Conservation (phyloP, 2,888 invertebrate genomes). For the Noctuana brunneofusca region DNA sequence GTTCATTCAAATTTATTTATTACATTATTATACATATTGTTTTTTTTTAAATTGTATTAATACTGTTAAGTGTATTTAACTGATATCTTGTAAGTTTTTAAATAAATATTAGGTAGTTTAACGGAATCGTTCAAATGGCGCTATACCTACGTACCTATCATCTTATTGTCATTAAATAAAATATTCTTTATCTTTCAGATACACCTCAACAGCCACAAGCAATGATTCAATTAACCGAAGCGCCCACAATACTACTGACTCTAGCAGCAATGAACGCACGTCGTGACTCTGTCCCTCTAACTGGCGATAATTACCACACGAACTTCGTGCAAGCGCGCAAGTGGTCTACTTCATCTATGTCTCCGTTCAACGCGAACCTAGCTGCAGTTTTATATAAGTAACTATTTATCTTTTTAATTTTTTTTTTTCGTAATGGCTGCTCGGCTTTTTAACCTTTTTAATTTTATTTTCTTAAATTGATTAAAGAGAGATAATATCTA, state of each 20-base stretch:
- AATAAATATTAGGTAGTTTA: too few species aligned
- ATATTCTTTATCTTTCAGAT: slow-evolving; percentile 46
- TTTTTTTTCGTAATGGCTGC: too few species aligned
- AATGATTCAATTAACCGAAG: slow-evolving; percentile 86
- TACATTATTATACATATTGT: too few species aligned
- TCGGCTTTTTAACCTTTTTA: too few species aligned
- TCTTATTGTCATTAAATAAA: not conserved
- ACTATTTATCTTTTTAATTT: slow-evolving; percentile 44
- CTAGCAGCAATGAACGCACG: slow-evolving; percentile 85
- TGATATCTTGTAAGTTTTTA: too few species aligned
- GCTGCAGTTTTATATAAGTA: slow-evolving; percentile 89
- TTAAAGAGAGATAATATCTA: too few species aligned
- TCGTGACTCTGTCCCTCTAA: slow-evolving; percentile 83
- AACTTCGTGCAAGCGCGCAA: slow-evolving; percentile 73
- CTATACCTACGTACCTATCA: not conserved
- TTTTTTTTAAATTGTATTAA: too few species aligned
- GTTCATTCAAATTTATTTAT: too few species aligned
- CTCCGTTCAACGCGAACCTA: slow-evolving; percentile 89
- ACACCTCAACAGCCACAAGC: slow-evolving; percentile 81
- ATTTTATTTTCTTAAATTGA: too few species aligned
- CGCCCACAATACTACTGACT: slow-evolving; percentile 83
- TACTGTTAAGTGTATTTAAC: too few species aligned
- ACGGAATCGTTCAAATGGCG: too few species aligned
- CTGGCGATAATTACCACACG: slow-evolving; percentile 85
- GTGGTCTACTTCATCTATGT: slow-evolving; percentile 87